Conservation (phyloP, 2,888 invertebrate genomes). For the Hypercompe scribonia region DNA sequence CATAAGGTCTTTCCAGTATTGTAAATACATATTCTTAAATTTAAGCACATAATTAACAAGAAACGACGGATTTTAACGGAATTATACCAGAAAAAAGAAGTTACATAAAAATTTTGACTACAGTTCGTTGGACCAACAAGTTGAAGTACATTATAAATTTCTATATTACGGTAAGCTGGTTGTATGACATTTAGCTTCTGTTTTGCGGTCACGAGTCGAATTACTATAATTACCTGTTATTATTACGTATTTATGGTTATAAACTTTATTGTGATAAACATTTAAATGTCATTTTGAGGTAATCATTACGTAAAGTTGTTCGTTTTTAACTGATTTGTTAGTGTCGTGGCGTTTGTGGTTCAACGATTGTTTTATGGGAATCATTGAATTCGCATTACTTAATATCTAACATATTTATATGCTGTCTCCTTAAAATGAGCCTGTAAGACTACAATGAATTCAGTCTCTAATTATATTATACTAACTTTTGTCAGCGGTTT, state of each 20-base stretch:
- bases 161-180: slow-evolving; percentile 14
- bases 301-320: not conserved
- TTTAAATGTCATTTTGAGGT: slow-evolving; percentile 8
- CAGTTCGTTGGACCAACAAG: not conserved
- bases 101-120: not conserved
- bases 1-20: no score
- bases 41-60: not conserved
- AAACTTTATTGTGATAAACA: slow-evolving; percentile 2
- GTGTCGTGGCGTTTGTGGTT: no score
- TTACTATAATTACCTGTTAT: slow-evolving; percentile 44
- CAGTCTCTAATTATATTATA: no score
- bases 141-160: slow-evolving; percentile 3
- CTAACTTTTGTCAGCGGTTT: no score
- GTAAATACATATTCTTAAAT: no score
- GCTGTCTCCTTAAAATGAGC: no score
- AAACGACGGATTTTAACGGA: not conserved
- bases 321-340: not conserved
- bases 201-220: slow-evolving; percentile 44
- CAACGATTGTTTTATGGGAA: no score
- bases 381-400: no score
- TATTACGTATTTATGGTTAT: slow-evolving; percentile 13
- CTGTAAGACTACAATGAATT: no score
- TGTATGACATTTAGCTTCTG: slow-evolving; percentile 42
- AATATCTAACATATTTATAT: no score
- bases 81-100: not conserved